A percentile compares a stretch with the other conserved stretches of the same genome.
Conservation (phyloP, 2,888 invertebrate species). For the Ophraella communa region DNA sequence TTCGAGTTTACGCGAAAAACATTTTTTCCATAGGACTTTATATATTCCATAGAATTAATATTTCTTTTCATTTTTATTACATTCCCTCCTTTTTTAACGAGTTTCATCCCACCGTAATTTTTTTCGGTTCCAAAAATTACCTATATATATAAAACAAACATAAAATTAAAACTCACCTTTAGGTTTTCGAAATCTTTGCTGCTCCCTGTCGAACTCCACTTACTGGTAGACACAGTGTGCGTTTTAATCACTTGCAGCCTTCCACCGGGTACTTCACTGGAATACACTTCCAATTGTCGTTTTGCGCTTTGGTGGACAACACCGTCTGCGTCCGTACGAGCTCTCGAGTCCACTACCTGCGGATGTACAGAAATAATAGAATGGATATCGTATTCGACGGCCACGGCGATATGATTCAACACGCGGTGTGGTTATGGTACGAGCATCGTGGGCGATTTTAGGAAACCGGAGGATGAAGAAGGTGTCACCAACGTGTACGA, state of each 20-base stretch:
- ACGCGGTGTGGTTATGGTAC: constrained; percentile 8
- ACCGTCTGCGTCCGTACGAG: constrained; percentile 63
- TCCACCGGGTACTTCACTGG: constrained; percentile 72
- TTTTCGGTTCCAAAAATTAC: too few species aligned
- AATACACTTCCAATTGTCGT: constrained; percentile 71
- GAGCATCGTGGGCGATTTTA: constrained; percentile 1
- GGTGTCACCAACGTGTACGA: not conserved
- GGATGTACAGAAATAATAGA: constrained; percentile 24
- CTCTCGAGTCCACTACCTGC: constrained; percentile 64
- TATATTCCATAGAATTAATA: too few species aligned
- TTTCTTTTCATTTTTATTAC: too few species aligned
- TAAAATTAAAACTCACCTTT: constrained; percentile 53
- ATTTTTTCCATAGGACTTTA: too few species aligned
- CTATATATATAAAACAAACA: too few species aligned
- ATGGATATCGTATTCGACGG: constrained; percentile 3
- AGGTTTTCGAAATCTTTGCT: constrained; percentile 54
- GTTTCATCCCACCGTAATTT: too few species aligned
- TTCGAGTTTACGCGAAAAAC: too few species aligned
- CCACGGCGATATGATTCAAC: not conserved
- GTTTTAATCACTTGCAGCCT: constrained; percentile 76
- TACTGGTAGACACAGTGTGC: constrained; percentile 58
- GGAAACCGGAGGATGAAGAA: not conserved
- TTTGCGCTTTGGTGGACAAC: constrained; percentile 63
- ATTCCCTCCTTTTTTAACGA: too few species aligned
- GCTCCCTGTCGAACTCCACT: constrained; percentile 40